phyloP scores from a whole-genome alignment of 37 sponge, comb jelly and placozoan genomes.

The Dysidea cf. avara region DNA sequence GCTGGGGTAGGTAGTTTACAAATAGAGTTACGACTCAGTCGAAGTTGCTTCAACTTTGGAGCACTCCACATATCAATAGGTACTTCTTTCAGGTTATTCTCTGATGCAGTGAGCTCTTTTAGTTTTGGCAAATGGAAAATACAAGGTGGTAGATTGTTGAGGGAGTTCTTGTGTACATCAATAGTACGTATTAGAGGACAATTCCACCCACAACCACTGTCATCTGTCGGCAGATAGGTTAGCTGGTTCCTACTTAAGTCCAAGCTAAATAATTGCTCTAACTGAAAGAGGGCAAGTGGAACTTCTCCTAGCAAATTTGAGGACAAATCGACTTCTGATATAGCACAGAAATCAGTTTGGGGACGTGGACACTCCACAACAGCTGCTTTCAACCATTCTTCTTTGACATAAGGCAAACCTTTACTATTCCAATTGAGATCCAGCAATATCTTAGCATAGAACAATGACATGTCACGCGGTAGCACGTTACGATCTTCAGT shows the following conservation, averaged over 20 bases:
- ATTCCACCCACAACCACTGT: conserved; percentile 48
- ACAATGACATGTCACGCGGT: conserved; percentile 6
- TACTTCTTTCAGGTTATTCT: conserved; percentile 55
- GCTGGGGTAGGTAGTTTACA: conserved; percentile 42
- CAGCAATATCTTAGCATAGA: neutral
- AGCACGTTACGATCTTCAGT: neutral
- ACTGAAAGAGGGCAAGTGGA: conserved; percentile 70
- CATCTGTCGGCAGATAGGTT: conserved; percentile 24
- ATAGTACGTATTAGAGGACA: conserved; percentile 43
- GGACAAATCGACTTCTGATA: conserved; percentile 62
- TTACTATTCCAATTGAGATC: conserved; percentile 58
- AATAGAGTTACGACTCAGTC: conserved; percentile 52
- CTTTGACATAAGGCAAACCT: conserved; percentile 34
- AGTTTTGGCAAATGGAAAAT: conserved; percentile 61
- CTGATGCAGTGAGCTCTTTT: conserved; percentile 47
- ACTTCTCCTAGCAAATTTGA: conserved; percentile 62
- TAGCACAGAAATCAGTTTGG: conserved; percentile 11
- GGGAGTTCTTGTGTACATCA: conserved; percentile 43
- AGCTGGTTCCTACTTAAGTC: conserved; percentile 71
- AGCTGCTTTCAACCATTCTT: conserved; percentile 52
- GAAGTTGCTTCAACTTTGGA: conserved; percentile 44
- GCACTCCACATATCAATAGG: conserved; percentile 66
- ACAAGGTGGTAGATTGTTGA: conserved; percentile 49
- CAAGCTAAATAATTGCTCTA: conserved; percentile 42
- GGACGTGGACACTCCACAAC: conserved; percentile 25